Conservation (phyloP, 2,888 invertebrate genomes). For the Helobdella robusta region DNA sequence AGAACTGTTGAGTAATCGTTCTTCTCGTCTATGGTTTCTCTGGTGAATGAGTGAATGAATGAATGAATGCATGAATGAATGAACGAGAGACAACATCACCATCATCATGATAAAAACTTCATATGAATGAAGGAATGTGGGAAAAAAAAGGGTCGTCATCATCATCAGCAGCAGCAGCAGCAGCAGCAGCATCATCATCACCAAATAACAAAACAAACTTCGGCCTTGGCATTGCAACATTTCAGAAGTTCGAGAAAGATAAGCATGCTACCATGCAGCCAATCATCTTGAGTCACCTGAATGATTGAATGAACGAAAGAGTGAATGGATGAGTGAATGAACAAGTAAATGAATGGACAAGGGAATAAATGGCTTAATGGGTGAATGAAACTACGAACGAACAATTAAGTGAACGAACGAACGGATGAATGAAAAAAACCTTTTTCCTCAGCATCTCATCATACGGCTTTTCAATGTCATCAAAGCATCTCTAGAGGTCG, state of each 20-base stretch:
- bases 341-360: too few species aligned
- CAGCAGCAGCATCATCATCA: too few species aligned
- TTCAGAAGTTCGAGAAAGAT: constrained; percentile 85
- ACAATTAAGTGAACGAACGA: too few species aligned
- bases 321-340: too few species aligned
- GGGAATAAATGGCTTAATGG: too few species aligned
- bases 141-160: not conserved
- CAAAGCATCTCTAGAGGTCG: constrained; percentile 68
- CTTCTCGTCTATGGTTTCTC: too few species aligned
- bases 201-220: too few species aligned
- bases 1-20: too few species aligned
- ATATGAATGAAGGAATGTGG: not conserved
- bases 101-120: not conserved
- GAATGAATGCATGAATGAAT: not conserved
- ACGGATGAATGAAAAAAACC: too few species aligned
- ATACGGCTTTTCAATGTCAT: constrained; percentile 73
- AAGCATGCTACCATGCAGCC: constrained; percentile 80
- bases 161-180: not conserved
- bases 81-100: not conserved
- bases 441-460: constrained; percentile 59
- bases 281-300: constrained; percentile 76
- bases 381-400: too few species aligned
- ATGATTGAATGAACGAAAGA: too few species aligned
- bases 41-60: too few species aligned
- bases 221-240: constrained; percentile 67